Conservation (phyloP, 2,113 vertebrate genomes). For the Phylloscopus trochiloides region DNA sequence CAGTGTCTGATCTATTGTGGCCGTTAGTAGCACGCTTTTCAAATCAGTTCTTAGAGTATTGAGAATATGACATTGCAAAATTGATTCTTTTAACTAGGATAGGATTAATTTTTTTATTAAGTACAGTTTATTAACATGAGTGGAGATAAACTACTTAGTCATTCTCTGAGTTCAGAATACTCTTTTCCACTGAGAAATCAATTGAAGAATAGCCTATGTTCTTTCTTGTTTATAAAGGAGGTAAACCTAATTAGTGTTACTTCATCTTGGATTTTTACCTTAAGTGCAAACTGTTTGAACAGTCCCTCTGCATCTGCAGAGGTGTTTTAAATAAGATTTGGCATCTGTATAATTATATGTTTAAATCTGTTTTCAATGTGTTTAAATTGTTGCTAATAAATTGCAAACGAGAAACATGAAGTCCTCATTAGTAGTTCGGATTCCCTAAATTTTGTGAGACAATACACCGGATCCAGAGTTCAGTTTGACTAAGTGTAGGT, state of each 20-base stretch:
- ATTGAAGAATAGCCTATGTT: not conserved
- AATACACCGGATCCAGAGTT: not conserved
- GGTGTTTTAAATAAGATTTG: not conserved
- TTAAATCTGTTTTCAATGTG: not conserved
- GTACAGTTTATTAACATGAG: not conserved
- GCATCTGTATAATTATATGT: not conserved
- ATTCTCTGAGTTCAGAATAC: not conserved
- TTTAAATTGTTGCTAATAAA: not conserved
- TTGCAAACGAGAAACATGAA: not conserved
- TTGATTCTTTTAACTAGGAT: not conserved
- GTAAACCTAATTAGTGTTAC: not conserved
- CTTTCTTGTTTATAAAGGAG: not conserved
- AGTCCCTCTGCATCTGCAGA: not conserved
- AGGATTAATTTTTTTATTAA: not conserved
- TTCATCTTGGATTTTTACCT: not conserved
- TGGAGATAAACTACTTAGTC: not conserved
- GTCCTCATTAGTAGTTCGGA: not conserved
- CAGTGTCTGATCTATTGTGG: not conserved
- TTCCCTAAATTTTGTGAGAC: not conserved
- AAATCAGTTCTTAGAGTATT: not conserved
- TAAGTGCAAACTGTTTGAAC: not conserved
- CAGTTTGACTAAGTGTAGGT: not conserved
- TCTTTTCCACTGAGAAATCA: not conserved
- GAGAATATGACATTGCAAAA: not conserved
- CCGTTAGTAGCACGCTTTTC: not conserved